Base-by-base conservation (phyloP, 2,797 vertebrate species). In the Echiichthys vipera region DNA sequence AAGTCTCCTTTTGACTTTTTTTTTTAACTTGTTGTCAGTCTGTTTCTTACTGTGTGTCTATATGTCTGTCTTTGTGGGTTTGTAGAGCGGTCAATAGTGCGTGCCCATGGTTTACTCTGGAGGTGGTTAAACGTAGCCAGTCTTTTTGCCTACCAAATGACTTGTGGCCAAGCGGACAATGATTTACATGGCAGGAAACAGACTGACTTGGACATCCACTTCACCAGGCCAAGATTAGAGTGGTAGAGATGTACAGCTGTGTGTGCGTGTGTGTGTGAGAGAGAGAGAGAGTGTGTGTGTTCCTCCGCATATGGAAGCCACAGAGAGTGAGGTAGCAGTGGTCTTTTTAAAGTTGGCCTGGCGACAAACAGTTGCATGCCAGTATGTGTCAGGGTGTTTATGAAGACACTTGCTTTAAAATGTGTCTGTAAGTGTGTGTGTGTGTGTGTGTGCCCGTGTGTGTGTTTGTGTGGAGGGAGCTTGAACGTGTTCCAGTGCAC, bases 101-200 rank as follows among this genome's bases (percentile, higher is more conserved):
- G 47, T 92, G 88, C 83, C 89, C 57, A 72, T 76, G 80, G 89
- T 91, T 92, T 90, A 85, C 82, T 88, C 81, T 81, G 81, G 70
- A 83, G 85, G 80, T 91, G 88, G 89, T 90, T 90, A 83, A 84
- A 83, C 63, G 64, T 71, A 81, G 81, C 84, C 90, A 78, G 65
- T 22, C 4, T 51, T 75, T 93, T 94, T 94, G 87, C 85, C 81
- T 91, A 90, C 18, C 92, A 94, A 93, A 94, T 93, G 42, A 80
- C 61, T 75, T 83, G 77, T 85, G 86, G 87, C 83, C 14, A 62
- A 63, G 58, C 72, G 57, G 46, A 71, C 57, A n/a, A 34, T 57
- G 73, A 90, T 94, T 94, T 94, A 90, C 93, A 93, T 94, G 77
- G 43, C 90, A 92, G 93, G 88, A 94, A 94, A 81, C 84, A 69